Evolutionary conservation across 2,113 vertebrate species (phyloP).

Genomic region (Oenanthe oenanthe): DNA sequence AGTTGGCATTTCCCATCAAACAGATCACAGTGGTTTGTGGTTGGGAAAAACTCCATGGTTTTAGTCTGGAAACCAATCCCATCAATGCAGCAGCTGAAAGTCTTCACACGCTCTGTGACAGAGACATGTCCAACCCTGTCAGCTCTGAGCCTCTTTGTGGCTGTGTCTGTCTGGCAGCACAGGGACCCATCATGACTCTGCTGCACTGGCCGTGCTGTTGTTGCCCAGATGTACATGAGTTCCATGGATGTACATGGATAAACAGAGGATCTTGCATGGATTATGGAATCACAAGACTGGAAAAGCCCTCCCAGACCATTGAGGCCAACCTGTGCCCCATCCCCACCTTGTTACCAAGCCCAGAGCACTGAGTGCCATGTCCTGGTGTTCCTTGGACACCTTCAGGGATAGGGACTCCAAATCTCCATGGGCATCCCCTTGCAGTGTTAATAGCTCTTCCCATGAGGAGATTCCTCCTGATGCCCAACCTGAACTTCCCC

Average conservation of each 20-base stretch:
- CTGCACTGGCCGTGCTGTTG: rapidly evolving
- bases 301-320: not conserved
- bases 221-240: rapidly evolving
- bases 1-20: not conserved
- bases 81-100: not conserved
- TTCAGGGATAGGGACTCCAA: not conserved
- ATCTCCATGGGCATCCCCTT: not conserved
- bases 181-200: not conserved
- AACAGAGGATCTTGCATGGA: not conserved
- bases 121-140: not conserved
- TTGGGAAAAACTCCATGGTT: not conserved
- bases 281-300: not conserved
- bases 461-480: not conserved
- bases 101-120: not conserved
- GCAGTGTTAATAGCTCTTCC: not conserved
- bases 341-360: not conserved
- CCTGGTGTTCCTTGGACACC: not conserved
- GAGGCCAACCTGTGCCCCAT: not conserved
- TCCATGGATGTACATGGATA: too few relatives aligned
- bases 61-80: not conserved
- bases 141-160: rapidly evolving
- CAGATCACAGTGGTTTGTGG: not conserved
- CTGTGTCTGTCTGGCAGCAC: not conserved
- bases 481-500: not conserved
- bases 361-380: not conserved